A percentile compares a stretch with the other conserved stretches of the same genome.
Evolutionary conservation across 2,113 vertebrate species (phyloP).

Genomic region (Oryzias javanicus): DNA sequence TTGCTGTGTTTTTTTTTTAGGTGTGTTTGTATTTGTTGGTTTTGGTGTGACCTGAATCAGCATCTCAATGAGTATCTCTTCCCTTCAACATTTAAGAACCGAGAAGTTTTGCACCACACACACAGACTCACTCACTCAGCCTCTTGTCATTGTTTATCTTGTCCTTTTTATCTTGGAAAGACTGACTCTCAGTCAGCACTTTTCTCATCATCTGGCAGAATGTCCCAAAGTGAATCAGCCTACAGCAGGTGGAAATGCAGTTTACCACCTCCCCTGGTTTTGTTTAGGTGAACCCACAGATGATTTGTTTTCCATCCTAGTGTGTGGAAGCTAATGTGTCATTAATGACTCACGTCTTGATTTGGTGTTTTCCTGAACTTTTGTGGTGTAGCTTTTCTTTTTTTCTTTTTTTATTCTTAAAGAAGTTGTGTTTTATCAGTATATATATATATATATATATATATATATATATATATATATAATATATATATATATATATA

Average conservation of each 20-base stretch:
- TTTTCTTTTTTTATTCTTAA: too few species aligned
- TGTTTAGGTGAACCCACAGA: conserved; percentile 18
- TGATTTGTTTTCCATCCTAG: conserved; percentile 2
- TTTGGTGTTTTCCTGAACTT: too few species aligned
- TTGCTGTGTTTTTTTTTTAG: too few species aligned
- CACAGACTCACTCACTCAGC: conserved; percentile 9
- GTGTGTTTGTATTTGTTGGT: too few species aligned
- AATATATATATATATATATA: too few species aligned
- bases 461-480: too few species aligned
- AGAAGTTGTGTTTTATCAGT: too few species aligned
- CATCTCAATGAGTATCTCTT: conserved; percentile 49
- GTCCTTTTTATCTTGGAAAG: conserved; percentile 28
- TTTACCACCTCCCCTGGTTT: conserved; percentile 6
- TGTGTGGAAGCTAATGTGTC: conserved; percentile 2
- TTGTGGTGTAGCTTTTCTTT: too few species aligned
- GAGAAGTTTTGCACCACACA: conserved; percentile 10
- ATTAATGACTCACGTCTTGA: conserved; percentile 12
- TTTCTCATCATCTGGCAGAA: conserved; percentile 38
- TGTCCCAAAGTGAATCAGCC: conserved; percentile 27
- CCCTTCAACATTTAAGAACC: conserved; percentile 11
- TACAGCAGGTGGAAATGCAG: conserved; percentile 48
- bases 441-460: too few species aligned
- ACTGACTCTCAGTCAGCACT: conserved; percentile 48
- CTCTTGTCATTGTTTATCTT: conserved; percentile 35
- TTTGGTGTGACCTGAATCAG: conserved; percentile 25